These are phyloP conservation scores for Delia radicum DNA, from an alignment of 1,140 invertebrate species.

Conservation along the genomic window DNA sequence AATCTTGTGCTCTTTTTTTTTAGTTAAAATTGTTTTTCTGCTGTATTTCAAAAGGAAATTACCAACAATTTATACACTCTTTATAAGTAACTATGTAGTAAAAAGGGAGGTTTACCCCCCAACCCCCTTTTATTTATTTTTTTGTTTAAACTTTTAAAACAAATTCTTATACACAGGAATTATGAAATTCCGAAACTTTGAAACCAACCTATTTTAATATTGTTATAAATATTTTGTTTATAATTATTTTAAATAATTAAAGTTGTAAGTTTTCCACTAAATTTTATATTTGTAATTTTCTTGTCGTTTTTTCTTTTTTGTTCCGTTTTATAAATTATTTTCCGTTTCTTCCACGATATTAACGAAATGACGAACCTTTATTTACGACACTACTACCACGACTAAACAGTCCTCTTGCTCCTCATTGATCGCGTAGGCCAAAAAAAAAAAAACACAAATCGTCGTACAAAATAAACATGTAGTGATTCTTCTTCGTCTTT, in stretches of 20 bases:
- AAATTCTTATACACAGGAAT: too few species aligned
- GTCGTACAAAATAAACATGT: too few species aligned
- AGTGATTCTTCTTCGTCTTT: conserved; percentile 2
- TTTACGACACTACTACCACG: conserved; percentile 25
- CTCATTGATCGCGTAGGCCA: conserved; percentile 25
- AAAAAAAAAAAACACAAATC: conserved; percentile 24
- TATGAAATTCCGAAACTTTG: too few species aligned
- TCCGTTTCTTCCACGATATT: not conserved
- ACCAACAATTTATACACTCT: too few species aligned
- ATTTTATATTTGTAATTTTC: not conserved
- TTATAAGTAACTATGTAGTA: not conserved
- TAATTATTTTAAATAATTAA: too few species aligned
- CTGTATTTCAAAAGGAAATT: not conserved
- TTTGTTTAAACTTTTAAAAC: not conserved
- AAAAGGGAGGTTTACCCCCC: not conserved
- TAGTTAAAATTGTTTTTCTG: not conserved
- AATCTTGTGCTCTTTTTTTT: not conserved
- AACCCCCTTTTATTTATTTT: not conserved
- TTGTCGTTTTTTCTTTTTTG: not conserved
- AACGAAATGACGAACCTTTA: not conserved
- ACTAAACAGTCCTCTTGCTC: conserved; percentile 16
- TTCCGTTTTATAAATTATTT: not conserved
- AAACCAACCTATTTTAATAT: too few species aligned
- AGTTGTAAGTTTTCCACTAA: too few species aligned
- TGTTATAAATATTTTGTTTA: too few species aligned